Evolutionary conservation across 2,888 invertebrate genomes (phyloP).

Genomic region (Lithophane leautieri): DNA sequence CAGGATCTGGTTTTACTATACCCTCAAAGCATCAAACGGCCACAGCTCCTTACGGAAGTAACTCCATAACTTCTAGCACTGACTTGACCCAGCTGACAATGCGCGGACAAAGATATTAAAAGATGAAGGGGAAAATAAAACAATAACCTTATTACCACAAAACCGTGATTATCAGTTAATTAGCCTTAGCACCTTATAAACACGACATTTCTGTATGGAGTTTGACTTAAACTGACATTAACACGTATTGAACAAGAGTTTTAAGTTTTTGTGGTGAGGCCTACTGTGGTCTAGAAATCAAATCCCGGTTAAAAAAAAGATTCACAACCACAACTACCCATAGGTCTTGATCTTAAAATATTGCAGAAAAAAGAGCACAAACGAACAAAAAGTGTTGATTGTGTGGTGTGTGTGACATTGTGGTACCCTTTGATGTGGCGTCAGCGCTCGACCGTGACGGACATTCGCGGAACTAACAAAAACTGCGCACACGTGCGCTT

Average conservation of each 20-base stretch:
- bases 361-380: slow-evolving; percentile 18
- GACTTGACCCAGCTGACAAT: neutral
- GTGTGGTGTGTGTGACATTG: slow-evolving; percentile 55
- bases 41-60: neutral
- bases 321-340: neutral
- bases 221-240: too few species aligned
- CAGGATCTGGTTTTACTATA: neutral
- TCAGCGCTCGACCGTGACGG: slow-evolving; percentile 51
- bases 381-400: slow-evolving; percentile 44
- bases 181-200: too few species aligned
- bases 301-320: neutral
- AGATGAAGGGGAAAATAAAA: neutral
- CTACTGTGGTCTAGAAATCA: neutral
- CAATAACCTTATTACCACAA: too few species aligned
- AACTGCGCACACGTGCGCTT: slow-evolving; percentile 64
- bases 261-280: too few species aligned
- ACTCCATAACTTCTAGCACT: neutral
- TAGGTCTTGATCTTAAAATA: slow-evolving; percentile 38
- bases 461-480: slow-evolving; percentile 67
- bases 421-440: slow-evolving; percentile 67
- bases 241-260: too few species aligned
- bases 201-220: too few species aligned
- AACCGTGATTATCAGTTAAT: too few species aligned
- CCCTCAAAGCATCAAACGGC: neutral
- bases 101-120: neutral